Evolutionary conservation across 2,113 vertebrate species (phyloP).

Genomic region (Candoia aspera): DNA sequence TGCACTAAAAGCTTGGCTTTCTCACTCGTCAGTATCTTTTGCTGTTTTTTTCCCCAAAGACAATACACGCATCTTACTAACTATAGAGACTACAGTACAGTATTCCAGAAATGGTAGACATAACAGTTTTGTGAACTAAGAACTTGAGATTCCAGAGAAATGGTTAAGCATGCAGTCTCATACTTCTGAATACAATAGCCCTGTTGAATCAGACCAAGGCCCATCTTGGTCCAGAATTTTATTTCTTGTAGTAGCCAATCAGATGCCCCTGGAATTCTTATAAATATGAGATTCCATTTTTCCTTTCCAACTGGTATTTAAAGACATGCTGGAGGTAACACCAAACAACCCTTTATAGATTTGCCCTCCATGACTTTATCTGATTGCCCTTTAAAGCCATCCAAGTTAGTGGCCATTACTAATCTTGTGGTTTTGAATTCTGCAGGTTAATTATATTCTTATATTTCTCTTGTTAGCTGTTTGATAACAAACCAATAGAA

Average conservation of each 20-base stretch:
- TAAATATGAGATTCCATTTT: background rate
- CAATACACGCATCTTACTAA: background rate
- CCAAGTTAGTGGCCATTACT: background rate
- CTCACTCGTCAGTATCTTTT: background rate
- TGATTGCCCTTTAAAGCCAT: background rate
- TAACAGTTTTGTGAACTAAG: background rate
- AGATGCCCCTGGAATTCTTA: background rate
- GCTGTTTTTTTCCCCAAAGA: background rate
- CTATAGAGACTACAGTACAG: background rate
- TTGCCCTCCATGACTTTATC: background rate
- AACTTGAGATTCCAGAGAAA: background rate
- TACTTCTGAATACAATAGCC: background rate
- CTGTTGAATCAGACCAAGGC: too few relatives aligned
- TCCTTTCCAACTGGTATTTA: background rate
- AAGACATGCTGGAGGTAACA: background rate
- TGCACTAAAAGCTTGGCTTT: background rate
- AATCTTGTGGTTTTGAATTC: background rate
- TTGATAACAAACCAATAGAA: background rate
- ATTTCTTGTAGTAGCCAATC: background rate
- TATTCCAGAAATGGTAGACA: background rate
- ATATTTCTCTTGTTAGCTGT: background rate
- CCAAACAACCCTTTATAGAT: background rate
- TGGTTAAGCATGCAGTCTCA: background rate
- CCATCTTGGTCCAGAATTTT: background rate
- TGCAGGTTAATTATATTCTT: background rate